Evolutionary conservation across 2,797 vertebrate genomes (phyloP), one percentile per base, ranked within the genome.

Genomic region (Crypturellus tataupa): DNA sequence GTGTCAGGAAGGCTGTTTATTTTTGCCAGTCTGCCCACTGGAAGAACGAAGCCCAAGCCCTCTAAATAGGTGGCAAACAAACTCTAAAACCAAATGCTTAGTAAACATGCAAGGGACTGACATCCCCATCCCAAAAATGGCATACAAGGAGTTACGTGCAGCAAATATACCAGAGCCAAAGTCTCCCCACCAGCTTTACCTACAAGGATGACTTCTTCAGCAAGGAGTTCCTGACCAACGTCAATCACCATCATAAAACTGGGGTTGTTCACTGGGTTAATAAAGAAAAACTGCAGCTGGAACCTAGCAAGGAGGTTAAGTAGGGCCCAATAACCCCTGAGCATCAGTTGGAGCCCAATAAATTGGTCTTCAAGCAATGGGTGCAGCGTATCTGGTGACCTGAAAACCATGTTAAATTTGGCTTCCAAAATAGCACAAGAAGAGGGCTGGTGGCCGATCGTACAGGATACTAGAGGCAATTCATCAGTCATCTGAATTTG

Each of bases 301-400:
- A 89, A 76, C 39, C 55, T 31, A 63, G 63, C 17, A 63, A 94
- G 80, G 94, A 92, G 90, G 95, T 75, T 85, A 94, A 85, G 82
- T 16, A 40, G 21, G 65, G 49, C 72, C 35, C 94, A 89, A 87
- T 56, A 90, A 85, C 81, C 85, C 49, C 58, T 39, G 53, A 83
- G 72, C 0, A 4, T 24, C 77, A 85, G 76, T 39, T 85, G 86
- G 90, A 94, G 94, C 65, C 85, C 65, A 85, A 37, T 53, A 65
- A 95, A 42, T 4, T 24, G 35, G 27, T 95, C 89, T 93, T 94
- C 87, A 95, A 95, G 95, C 53, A 80, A 78, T 42, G 83, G 79
- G 75, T 5, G 80, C 65, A 85, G 73, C 40, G 2, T 78, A 83
- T 78, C 63, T 92, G 84, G 47, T 44, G 33, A 87, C 81, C 84